A percentile compares a stretch with the other conserved stretches of the same genome.
These are phyloP conservation scores for Zygothrica quintamaculata DNA, from an alignment of 2,888 invertebrate species.

Conservation along the genomic window DNA sequence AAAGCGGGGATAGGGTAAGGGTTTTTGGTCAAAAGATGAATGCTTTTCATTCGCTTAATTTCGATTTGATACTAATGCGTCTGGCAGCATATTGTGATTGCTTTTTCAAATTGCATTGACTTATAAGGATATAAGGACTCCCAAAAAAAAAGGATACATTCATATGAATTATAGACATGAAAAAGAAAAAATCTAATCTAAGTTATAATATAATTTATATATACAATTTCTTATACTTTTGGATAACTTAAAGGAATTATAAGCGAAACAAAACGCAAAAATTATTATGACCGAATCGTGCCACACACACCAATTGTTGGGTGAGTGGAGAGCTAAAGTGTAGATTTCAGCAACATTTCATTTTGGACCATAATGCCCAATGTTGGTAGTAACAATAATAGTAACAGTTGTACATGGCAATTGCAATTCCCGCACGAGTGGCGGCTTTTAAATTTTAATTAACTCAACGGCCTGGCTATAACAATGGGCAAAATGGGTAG, in stretches of 20 bases:
- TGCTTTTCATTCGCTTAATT: constrained; percentile 69
- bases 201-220: too few species aligned
- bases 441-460: constrained; percentile 77
- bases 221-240: too few species aligned
- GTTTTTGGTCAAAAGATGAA: constrained; percentile 58
- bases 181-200: too few species aligned
- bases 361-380: constrained; percentile 44
- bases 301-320: too few species aligned
- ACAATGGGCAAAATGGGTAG: constrained; percentile 23
- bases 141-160: too few species aligned
- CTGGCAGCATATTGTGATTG: constrained; percentile 60
- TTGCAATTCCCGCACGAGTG: constrained; percentile 75
- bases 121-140: too few species aligned
- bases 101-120: constrained; percentile 15
- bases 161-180: too few species aligned
- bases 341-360: constrained; percentile 25
- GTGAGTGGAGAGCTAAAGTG: constrained; percentile 6
- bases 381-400: constrained; percentile 64
- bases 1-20: background rate
- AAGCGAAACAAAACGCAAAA: too few species aligned
- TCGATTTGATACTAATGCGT: constrained; percentile 71
- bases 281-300: too few species aligned
- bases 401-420: constrained; percentile 65
- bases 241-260: too few species aligned
- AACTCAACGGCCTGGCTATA: constrained; percentile 53